Conservation (phyloP, 1,140 invertebrate genomes). For the Caenorhabditis brenneri region DNA sequence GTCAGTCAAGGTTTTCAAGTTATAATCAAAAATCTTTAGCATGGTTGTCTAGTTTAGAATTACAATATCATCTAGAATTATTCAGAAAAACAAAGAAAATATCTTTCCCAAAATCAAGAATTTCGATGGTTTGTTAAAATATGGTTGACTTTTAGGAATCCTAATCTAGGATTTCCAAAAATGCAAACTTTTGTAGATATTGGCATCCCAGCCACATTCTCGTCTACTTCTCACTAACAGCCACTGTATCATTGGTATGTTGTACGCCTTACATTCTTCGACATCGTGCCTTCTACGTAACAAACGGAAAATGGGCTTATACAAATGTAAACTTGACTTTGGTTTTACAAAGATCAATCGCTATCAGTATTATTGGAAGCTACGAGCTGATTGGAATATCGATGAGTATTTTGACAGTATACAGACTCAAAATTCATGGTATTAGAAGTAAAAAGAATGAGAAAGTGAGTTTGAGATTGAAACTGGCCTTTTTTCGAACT, state of each 20-base stretch:
- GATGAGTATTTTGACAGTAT: neutral
- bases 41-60: too few relatives aligned
- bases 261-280: conserved; percentile 9
- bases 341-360: conserved; percentile 1
- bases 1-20: too few relatives aligned
- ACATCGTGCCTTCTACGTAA: neutral
- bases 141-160: too few relatives aligned
- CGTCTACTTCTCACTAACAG: neutral
- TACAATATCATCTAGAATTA: too few relatives aligned
- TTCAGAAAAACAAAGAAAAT: too few relatives aligned
- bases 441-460: conserved; percentile 28
- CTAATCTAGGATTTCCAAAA: too few relatives aligned
- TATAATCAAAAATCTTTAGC: too few relatives aligned
- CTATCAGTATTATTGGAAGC: neutral
- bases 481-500: too few relatives aligned
- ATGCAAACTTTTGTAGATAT: neutral
- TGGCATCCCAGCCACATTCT: neutral
- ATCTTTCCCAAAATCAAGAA: too few relatives aligned
- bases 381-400: conserved; percentile 8
- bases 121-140: too few relatives aligned
- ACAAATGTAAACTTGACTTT: conserved; percentile 9
- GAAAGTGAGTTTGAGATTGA: neutral
- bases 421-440: neutral
- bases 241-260: neutral
- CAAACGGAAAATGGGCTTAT: conserved; percentile 9